Evolutionary conservation across 2,797 vertebrate species (phyloP), one percentile per base, ranked within the genome.

Genomic region (Chelmon rostratus): DNA sequence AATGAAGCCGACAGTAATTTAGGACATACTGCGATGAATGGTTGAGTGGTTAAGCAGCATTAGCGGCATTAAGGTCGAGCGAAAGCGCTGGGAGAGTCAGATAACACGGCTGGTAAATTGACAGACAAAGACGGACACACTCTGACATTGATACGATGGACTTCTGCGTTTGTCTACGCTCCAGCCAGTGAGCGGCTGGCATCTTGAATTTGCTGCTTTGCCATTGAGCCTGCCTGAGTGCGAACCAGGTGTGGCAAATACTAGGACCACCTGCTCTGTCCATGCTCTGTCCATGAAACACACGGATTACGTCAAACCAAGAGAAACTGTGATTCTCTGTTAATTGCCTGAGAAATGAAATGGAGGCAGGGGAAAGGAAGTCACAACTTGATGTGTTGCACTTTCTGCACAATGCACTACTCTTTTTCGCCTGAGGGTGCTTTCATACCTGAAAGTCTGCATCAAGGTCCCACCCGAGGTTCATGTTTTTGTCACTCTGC

Each of bases 1-100:
- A 92, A 88, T 89, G 84, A 86, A 85, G 86, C 86, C 12, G 66
- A 76, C 82, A 63, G 86, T 86, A 79, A 91, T 93, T 92, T 79
- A 86, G 82, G 77, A 76, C 84, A 52, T n/a, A 66, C 78, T 78
- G 88, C 83, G 83, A 91, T 83, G 84, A 90, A 89, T 81, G 86
- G 80, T 50, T 65, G 80, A 87, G 78, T 87, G 88, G 92, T 92
- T 86, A 88, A 84, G 81, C 25, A 1, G 70, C 82, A 89, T 90
- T 86, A 89, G 83, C 16, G 10, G 72, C 83, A 61, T 85, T 88
- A 76, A 88, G 88, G 81, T 85, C 56, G 38, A 71, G 68, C 9
- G 31, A 76, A 79, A 87, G 69, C 28, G 71, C 49, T 0, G 86
- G 54, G 71, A 57, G 67, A 81, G 81, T 68, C 77, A 19, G 88